Conservation (phyloP, 2,113 vertebrate genomes). For the Sclerurus mexicanus region DNA sequence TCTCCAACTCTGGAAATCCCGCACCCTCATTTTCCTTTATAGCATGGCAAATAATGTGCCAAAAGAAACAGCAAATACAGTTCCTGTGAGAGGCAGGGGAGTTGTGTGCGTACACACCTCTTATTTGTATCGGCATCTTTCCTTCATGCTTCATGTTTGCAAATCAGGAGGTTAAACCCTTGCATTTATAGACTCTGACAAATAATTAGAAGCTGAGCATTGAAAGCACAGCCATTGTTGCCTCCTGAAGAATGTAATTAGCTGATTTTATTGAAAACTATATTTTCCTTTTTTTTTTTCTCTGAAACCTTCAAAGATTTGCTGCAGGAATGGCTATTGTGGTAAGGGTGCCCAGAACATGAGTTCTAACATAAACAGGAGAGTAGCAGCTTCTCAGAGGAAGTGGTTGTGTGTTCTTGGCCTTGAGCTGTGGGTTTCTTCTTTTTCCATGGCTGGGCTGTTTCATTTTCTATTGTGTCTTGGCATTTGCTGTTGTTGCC, state of each 20-base stretch:
- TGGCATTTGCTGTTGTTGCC: neutral
- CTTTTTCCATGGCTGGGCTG: conserved; percentile 17
- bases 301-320: neutral
- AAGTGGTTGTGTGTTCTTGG: conserved; percentile 51
- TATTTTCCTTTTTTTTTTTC: neutral
- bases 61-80: fast-evolving
- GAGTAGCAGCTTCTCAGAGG: conserved; percentile 27
- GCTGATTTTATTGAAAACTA: neutral
- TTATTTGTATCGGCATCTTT: neutral
- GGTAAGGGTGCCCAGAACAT: neutral
- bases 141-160: neutral
- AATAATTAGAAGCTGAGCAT: neutral
- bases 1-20: neutral
- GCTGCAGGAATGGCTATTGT: neutral
- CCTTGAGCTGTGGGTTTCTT: conserved; percentile 26
- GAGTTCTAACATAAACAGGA: neutral
- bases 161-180: neutral
- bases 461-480: neutral
- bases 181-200: neutral
- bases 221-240: neutral
- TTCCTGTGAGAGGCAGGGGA: neutral
- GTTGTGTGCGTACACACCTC: neutral
- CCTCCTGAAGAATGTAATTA: neutral
- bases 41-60: fast-evolving
- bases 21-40: neutral